Conservation (phyloP, 2,797 vertebrate genomes). For the Neosilurus mollespiculum region DNA sequence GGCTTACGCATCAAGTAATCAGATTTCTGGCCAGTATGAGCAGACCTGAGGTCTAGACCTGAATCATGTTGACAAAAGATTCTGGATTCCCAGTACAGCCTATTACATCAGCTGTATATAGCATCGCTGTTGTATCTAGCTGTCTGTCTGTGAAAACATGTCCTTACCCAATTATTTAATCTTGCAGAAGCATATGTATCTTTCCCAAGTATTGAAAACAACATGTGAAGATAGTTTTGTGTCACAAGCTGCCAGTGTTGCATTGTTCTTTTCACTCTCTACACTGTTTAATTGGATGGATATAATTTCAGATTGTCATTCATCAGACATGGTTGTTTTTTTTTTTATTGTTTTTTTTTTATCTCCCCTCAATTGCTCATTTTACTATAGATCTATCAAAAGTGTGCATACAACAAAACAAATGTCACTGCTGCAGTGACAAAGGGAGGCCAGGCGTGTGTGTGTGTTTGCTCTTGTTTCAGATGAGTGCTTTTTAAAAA, state of each 20-base stretch:
- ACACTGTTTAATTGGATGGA: background rate
- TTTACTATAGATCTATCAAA: background rate
- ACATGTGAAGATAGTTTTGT: background rate
- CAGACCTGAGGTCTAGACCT: slow-evolving; percentile 23
- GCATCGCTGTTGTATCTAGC: background rate
- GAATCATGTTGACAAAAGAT: slow-evolving; percentile 14
- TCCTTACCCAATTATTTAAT: slow-evolving; percentile 17
- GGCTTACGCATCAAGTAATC: slow-evolving; percentile 39
- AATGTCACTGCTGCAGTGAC: background rate
- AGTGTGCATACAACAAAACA: background rate
- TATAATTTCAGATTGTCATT: slow-evolving; percentile 1
- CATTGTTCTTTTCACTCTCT: background rate
- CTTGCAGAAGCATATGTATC: background rate
- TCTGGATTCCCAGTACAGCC: slow-evolving; percentile 10
- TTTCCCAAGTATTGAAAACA: slow-evolving; percentile 4
- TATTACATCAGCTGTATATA: slow-evolving; percentile 8
- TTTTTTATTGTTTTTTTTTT: background rate
- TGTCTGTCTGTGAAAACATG: slow-evolving; percentile 3
- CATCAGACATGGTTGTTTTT: background rate
- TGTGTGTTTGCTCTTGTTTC: background rate
- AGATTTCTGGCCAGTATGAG: slow-evolving; percentile 31
- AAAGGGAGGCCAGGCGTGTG: background rate
- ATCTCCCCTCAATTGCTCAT: background rate
- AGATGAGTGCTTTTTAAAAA: background rate
- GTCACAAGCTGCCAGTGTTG: slow-evolving; percentile 22